A percentile compares a stretch with the other conserved stretches of the same genome.
Evolutionary conservation across 2,888 invertebrate species (phyloP).

Genomic region (Sinelater perroti): DNA sequence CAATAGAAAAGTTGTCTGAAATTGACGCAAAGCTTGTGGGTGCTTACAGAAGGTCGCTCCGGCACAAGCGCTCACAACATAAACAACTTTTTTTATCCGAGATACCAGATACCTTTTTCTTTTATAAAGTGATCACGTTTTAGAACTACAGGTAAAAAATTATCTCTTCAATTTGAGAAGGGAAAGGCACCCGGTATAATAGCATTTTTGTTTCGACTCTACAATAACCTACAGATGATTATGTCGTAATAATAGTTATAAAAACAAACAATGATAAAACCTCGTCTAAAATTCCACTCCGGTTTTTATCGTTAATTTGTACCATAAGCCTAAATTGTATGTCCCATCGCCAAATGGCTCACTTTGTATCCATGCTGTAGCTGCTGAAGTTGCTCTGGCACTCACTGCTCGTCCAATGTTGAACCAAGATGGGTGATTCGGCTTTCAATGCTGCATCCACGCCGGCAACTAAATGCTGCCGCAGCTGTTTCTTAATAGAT

Average conservation of each 20-base stretch:
- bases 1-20: no score
- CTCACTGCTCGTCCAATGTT: constrained; percentile 78
- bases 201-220: background rate
- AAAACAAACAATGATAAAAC: constrained; percentile 4
- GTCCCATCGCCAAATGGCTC: constrained; percentile 33
- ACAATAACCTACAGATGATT: background rate
- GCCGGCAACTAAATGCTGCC: constrained; percentile 66
- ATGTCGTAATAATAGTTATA: constrained; percentile 7
- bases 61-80: background rate
- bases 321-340: constrained; percentile 24
- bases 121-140: background rate
- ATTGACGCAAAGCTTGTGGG: background rate
- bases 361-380: constrained; percentile 39
- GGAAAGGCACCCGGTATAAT: constrained; percentile 7
- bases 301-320: constrained; percentile 26
- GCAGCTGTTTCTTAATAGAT: constrained; percentile 66
- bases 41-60: background rate
- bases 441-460: constrained; percentile 62
- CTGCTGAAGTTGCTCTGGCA: constrained; percentile 67
- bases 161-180: background rate
- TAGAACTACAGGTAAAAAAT: no score
- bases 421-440: constrained; percentile 69
- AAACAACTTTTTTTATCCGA: background rate
- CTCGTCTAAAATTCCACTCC: background rate
- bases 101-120: constrained; percentile 7